phyloP scores from a whole-genome alignment of 2,797 vertebrate species.

The Gouania willdenowi region DNA sequence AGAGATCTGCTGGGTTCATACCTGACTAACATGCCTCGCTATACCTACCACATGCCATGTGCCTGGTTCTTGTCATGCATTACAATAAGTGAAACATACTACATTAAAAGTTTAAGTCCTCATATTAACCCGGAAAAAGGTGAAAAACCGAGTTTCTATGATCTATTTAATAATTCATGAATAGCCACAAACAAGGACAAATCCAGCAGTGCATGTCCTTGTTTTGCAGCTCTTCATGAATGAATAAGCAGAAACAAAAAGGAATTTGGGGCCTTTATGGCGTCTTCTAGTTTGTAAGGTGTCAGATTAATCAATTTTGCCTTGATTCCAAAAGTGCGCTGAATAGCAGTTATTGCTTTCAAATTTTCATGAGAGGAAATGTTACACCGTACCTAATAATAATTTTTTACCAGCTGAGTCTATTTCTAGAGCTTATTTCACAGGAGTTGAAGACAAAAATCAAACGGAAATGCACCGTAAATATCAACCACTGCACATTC shows the following conservation, averaged over 20 bases:
- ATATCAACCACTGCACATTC: not conserved
- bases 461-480: too few species aligned
- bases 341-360: constrained; percentile 3
- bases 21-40: too few species aligned
- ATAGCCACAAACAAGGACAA: constrained; percentile 65
- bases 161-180: constrained; percentile 66
- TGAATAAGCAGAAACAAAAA: constrained; percentile 58
- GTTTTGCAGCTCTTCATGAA: constrained; percentile 54
- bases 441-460: not conserved
- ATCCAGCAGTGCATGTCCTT: constrained; percentile 44
- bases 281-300: not conserved
- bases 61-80: too few species aligned
- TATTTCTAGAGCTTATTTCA: constrained; percentile 1
- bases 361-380: constrained; percentile 2
- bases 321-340: constrained; percentile 7
- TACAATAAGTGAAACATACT: too few species aligned
- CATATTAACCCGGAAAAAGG: constrained; percentile 14
- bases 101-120: constrained; percentile 23
- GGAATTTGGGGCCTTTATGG: constrained; percentile 23
- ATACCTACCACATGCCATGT: too few species aligned
- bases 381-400: constrained; percentile 15
- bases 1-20: too few species aligned
- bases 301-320: constrained; percentile 29
- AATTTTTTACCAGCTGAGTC: constrained; percentile 5
- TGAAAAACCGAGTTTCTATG: constrained; percentile 43